Evolutionary conservation across 2,797 vertebrate genomes (phyloP).

Genomic region (Columba guinea): DNA sequence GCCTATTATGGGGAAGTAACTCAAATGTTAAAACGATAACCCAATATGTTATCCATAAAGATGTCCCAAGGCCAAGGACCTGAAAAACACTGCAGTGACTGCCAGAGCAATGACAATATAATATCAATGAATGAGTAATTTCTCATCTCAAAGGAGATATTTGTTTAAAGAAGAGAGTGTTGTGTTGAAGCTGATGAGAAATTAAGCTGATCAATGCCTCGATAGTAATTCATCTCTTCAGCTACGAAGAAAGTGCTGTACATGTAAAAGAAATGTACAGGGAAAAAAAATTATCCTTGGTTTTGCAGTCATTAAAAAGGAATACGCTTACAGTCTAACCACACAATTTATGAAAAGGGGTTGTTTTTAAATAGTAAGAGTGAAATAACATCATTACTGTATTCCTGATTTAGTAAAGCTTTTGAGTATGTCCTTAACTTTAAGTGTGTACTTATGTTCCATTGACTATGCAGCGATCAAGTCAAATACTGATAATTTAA

Average conservation of each 20-base stretch:
- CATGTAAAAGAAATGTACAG: not conserved
- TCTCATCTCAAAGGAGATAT: not conserved
- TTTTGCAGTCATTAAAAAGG: not conserved
- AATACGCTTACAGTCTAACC: not conserved
- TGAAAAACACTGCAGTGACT: not conserved
- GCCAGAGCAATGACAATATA: not conserved
- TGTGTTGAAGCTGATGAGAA: not conserved
- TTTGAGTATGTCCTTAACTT: not conserved
- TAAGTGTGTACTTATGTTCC: not conserved
- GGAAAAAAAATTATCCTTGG: not conserved
- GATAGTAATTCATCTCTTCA: not conserved
- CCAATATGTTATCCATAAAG: not conserved
- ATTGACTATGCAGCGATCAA: not conserved
- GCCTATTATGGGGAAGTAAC: not conserved
- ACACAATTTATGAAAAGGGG: not conserved
- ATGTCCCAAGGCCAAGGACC: not conserved
- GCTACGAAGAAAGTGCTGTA: not conserved
- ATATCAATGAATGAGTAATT: not conserved
- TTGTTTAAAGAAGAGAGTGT: constrained; percentile 32
- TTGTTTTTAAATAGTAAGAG: not conserved
- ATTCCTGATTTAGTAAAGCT: not conserved
- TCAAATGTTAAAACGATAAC: not conserved
- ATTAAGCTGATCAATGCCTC: not conserved
- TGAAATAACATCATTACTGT: not conserved
- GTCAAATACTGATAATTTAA: not conserved